Evolutionary conservation across 2,888 invertebrate genomes (phyloP).

Genomic region (Polyommatus iphigenia): DNA sequence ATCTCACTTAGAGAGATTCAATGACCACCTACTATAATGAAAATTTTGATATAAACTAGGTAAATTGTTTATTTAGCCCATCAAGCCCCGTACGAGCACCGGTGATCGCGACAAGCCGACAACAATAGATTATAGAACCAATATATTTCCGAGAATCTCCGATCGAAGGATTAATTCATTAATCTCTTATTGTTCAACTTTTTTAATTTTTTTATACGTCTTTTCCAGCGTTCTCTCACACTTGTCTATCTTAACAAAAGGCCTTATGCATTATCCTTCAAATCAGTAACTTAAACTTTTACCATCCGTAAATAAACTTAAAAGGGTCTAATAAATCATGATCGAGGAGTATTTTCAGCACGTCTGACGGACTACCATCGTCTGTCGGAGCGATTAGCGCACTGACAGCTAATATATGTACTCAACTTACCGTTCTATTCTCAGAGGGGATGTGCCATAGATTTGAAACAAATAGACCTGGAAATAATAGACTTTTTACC

Average conservation of each 20-base stretch:
- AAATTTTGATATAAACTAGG: too few species aligned
- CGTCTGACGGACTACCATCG: slow-evolving; percentile 77
- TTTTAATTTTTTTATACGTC: too few species aligned
- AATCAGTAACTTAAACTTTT: slow-evolving; percentile 34
- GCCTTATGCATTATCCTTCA: neutral
- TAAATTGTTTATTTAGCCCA: too few species aligned
- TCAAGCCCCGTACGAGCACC: too few species aligned
- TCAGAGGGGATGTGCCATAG: slow-evolving; percentile 57
- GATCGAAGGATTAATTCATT: too few species aligned
- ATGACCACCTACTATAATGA: too few species aligned
- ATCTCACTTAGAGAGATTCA: too few species aligned
- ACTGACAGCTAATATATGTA: slow-evolving; percentile 79
- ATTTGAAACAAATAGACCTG: slow-evolving; percentile 53
- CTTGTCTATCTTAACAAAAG: neutral
- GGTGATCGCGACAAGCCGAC: too few species aligned
- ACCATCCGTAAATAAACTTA: slow-evolving; percentile 37
- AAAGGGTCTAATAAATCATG: slow-evolving; percentile 53
- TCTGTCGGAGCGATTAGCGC: slow-evolving; percentile 77
- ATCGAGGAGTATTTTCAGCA: slow-evolving; percentile 64
- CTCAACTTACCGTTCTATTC: slow-evolving; percentile 78
- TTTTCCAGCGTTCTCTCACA: too few species aligned
- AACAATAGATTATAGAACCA: too few species aligned
- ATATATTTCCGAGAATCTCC: too few species aligned
- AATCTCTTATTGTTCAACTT: too few species aligned
- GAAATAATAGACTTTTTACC: slow-evolving; percentile 38